phyloP scores from a whole-genome alignment of 2,888 invertebrate genomes.

The Ethmia dodecea region DNA sequence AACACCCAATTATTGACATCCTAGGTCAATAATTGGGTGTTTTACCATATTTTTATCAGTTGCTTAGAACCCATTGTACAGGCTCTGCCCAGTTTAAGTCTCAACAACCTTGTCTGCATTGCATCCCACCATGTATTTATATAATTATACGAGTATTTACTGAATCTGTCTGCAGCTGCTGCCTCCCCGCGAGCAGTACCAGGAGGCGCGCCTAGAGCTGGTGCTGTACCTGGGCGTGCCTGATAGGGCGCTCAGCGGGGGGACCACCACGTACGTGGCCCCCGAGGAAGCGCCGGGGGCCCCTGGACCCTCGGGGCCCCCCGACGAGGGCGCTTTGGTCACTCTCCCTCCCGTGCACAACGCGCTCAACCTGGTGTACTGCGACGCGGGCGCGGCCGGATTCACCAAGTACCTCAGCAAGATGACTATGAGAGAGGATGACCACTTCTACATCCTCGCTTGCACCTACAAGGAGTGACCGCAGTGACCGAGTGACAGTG shows the following conservation, averaged over 20 bases:
- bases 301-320: slow-evolving; percentile 21
- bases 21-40: too few relatives aligned
- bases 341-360: slow-evolving; percentile 81
- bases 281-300: slow-evolving; percentile 59
- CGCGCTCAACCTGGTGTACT: slow-evolving; percentile 81
- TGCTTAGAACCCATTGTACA: too few relatives aligned
- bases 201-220: slow-evolving; percentile 41
- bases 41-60: too few relatives aligned
- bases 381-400: slow-evolving; percentile 68
- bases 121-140: too few relatives aligned
- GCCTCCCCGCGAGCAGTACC: slow-evolving; percentile 53
- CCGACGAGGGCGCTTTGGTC: slow-evolving; percentile 59
- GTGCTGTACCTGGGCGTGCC: slow-evolving; percentile 48
- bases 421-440: slow-evolving; percentile 33
- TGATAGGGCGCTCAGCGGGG: slow-evolving; percentile 34
- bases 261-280: slow-evolving; percentile 47
- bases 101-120: too few relatives aligned
- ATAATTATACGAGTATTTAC: too few relatives aligned
- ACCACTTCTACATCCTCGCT: slow-evolving; percentile 51
- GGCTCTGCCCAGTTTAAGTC: too few relatives aligned
- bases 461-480: slow-evolving; percentile 57
- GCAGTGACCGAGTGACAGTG: neutral
- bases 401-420: slow-evolving; percentile 65
- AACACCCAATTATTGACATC: too few relatives aligned
- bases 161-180: slow-evolving; percentile 60